A percentile compares a stretch with the other conserved stretches of the same genome.
These are phyloP conservation scores for Neoarius graeffei DNA, from an alignment of 2,113 vertebrate species.

Conservation along the genomic window DNA sequence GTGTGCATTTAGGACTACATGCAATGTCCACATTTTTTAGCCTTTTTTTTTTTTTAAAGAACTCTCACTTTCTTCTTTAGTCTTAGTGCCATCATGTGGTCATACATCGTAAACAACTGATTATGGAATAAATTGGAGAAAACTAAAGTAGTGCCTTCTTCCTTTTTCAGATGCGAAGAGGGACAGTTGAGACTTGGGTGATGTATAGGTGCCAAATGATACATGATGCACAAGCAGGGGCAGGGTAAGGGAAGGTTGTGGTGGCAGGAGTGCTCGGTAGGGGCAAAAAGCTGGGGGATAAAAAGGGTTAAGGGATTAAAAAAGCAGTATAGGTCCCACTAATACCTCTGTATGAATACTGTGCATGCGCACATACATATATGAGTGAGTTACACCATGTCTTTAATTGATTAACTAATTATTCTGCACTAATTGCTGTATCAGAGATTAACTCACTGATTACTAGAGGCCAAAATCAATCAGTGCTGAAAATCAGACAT, in stretches of 20 bases:
- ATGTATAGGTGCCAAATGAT: neutral
- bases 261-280: neutral
- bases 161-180: neutral
- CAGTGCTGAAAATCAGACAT: neutral
- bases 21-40: no score
- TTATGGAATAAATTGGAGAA: neutral
- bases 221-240: neutral
- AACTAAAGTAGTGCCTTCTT: neutral
- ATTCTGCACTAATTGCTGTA: conserved; percentile 5
- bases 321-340: neutral
- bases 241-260: neutral
- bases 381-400: neutral
- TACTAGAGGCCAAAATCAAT: neutral
- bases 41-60: neutral
- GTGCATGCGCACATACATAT: no score
- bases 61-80: neutral
- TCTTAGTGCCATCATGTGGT: conserved; percentile 23
- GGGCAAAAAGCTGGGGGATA: no score
- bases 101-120: neutral
- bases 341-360: neutral
- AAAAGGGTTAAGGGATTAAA: neutral
- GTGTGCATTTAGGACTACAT: neutral
- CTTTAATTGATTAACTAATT: conserved; percentile 1
- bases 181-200: neutral
- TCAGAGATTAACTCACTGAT: neutral